A percentile compares a stretch with the other conserved stretches of the same genome.
phyloP scores from a whole-genome alignment of 1,140 invertebrate genomes.

The Hirudo medicinalis region DNA sequence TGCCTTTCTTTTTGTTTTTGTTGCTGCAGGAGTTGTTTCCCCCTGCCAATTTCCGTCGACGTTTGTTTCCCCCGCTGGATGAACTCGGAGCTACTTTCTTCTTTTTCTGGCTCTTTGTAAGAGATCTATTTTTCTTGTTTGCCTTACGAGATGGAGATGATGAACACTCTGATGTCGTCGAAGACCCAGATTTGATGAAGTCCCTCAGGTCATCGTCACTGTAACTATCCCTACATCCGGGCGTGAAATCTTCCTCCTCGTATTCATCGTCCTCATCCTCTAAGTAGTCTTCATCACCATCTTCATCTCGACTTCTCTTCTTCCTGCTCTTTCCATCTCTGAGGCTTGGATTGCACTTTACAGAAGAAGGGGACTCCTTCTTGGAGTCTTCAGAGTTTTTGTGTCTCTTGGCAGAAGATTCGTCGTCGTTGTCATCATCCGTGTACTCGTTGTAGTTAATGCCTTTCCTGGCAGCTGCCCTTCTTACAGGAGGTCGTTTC shows the following conservation, averaged over 20 bases:
- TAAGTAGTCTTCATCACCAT: neutral
- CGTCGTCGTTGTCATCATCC: conserved; percentile 29
- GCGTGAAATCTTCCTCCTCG: neutral
- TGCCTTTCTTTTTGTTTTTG: neutral
- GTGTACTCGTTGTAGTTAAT: conserved; percentile 21
- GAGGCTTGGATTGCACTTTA: neutral
- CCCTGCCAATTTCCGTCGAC: neutral
- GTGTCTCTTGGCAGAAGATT: conserved; percentile 29
- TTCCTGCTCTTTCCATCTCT: neutral
- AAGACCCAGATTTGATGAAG: neutral
- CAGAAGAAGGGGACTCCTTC: neutral
- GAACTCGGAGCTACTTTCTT: neutral
- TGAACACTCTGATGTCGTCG: neutral
- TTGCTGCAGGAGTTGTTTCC: neutral
- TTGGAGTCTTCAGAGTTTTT: neutral
- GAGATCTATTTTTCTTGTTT: neutral
- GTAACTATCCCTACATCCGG: neutral
- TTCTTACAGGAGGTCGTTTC: conserved; percentile 21
- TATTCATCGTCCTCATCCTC: neutral
- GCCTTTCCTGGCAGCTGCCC: conserved; percentile 26
- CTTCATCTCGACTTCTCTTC: neutral
- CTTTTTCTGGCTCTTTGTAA: neutral
- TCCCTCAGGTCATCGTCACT: conserved; percentile 1
- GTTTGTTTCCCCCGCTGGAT: neutral
- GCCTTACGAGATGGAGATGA: neutral